These are phyloP conservation scores for Glyphotaelius pellucidus DNA, from an alignment of 2,888 invertebrate species.

Conservation along the genomic window DNA sequence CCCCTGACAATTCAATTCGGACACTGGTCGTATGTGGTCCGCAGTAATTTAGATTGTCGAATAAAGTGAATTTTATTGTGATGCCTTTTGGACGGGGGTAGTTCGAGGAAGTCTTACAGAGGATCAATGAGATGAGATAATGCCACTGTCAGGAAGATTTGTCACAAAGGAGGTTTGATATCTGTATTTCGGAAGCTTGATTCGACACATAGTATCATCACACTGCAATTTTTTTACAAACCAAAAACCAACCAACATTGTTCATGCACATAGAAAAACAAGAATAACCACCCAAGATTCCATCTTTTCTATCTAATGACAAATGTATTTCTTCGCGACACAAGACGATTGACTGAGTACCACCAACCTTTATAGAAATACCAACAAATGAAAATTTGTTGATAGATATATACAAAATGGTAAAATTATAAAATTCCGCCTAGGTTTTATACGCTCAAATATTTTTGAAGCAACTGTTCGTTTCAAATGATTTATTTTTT, in stretches of 20 bases:
- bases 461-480: too few relatives aligned
- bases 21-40: slow-evolving; percentile 55
- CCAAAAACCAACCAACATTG: not conserved
- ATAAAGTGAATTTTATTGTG: slow-evolving; percentile 45
- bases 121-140: slow-evolving; percentile 13
- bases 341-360: not conserved
- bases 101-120: slow-evolving; percentile 4
- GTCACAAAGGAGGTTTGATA: slow-evolving; percentile 31
- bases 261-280: not conserved
- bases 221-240: not conserved
- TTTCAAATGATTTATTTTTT: too few relatives aligned
- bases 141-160: slow-evolving; percentile 13
- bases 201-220: not conserved
- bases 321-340: not conserved
- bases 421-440: too few relatives aligned
- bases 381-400: not conserved
- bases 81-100: not conserved
- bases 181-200: slow-evolving; percentile 40
- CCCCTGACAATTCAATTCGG: slow-evolving; percentile 65
- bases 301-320: not conserved
- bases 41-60: slow-evolving; percentile 54
- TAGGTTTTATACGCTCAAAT: too few relatives aligned
- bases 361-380: not conserved
- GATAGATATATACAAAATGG: not conserved
- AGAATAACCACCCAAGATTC: not conserved